Conservation (phyloP, 2,888 invertebrate species). For the Agrochola macilenta region DNA sequence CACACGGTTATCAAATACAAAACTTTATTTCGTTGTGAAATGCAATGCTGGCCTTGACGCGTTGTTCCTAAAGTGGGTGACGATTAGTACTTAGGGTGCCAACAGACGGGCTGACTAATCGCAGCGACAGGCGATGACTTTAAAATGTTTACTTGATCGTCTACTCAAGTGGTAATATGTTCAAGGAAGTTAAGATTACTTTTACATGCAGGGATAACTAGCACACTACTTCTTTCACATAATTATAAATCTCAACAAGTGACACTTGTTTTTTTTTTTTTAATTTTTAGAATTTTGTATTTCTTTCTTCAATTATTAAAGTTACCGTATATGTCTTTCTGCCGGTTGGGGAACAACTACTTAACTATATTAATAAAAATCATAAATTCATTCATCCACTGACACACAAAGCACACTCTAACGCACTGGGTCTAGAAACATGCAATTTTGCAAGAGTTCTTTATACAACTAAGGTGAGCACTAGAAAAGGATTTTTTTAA, state of each 20-base stretch:
- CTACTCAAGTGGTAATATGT: constrained; percentile 1
- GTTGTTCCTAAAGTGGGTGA: constrained; percentile 34
- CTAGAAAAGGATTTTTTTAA: not conserved
- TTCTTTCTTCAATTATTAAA: no score
- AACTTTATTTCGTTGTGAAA: constrained; percentile 15
- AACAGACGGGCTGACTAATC: constrained; percentile 16
- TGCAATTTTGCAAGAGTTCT: no score
- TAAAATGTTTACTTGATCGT: constrained; percentile 20
- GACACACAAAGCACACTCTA: not conserved
- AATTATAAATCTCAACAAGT: not conserved
- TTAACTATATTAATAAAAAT: no score
- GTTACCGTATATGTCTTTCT: no score
- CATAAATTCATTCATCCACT: not conserved
- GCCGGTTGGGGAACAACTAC: no score
- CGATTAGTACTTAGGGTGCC: constrained; percentile 16
- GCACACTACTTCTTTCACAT: not conserved
- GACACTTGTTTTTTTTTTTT: no score
- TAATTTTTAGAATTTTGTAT: no score
- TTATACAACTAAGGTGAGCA: not conserved
- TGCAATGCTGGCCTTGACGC: constrained; percentile 45
- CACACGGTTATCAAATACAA: constrained; percentile 9
- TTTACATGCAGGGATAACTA: not conserved
- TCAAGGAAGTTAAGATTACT: not conserved
- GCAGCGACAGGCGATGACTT: constrained; percentile 30
- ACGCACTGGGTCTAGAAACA: no score